A percentile compares a stretch with the other conserved stretches of the same genome.
These are phyloP conservation scores for Ceratotherium simum DNA, from an alignment of 2,113 vertebrate genomes.

Conservation along the genomic window DNA sequence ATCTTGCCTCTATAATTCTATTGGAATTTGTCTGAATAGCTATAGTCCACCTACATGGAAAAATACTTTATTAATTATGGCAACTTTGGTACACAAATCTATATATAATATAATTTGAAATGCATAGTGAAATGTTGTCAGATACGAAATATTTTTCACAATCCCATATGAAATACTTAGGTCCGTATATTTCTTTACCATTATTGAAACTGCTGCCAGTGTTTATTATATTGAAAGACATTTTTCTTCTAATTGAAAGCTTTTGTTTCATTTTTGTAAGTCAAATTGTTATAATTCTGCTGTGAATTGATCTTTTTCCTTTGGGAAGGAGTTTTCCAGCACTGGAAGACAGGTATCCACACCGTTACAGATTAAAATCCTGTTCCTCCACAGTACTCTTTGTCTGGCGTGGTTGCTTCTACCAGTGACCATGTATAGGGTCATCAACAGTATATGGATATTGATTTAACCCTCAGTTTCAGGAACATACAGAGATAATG, in stretches of 20 bases:
- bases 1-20: background rate
- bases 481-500: background rate
- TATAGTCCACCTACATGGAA: background rate
- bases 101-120: background rate
- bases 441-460: background rate
- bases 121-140: background rate
- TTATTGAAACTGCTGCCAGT: background rate
- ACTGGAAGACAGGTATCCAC: background rate
- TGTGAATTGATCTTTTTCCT: background rate
- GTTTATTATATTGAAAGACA: background rate
- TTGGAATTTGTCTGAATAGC: background rate
- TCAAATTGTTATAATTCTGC: background rate
- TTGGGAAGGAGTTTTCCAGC: background rate
- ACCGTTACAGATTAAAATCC: background rate
- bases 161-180: background rate
- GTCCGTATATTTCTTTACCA: background rate
- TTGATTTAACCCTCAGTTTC: background rate
- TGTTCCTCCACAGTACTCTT: no score
- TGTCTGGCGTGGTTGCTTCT: background rate
- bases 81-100: background rate
- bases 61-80: background rate
- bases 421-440: accelerated
- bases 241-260: background rate
- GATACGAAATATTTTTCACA: background rate
- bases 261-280: background rate